These are phyloP conservation scores for Papilio machaon DNA, from an alignment of 1,140 invertebrate genomes.

Conservation along the genomic window DNA sequence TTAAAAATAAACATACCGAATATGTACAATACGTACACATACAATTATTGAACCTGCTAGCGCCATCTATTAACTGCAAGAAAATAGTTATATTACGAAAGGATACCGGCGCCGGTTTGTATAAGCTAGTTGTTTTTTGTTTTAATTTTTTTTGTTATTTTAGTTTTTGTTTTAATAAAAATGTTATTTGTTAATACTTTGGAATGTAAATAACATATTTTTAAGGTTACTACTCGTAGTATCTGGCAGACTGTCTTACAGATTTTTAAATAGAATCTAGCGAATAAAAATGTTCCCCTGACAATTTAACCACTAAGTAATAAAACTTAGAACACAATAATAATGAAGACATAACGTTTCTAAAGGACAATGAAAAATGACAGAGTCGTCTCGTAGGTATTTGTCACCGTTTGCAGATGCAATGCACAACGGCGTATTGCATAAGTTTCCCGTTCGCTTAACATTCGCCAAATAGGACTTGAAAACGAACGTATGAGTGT, in stretches of 20 bases:
- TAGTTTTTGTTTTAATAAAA: too few relatives aligned
- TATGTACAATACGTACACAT: too few relatives aligned
- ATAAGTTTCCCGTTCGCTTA: constrained; percentile 24
- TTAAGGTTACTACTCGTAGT: too few relatives aligned
- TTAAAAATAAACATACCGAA: too few relatives aligned
- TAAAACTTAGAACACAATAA: constrained; percentile 3
- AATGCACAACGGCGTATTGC: background rate
- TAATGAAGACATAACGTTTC: background rate
- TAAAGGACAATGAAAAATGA: background rate
- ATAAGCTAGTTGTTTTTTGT: too few relatives aligned
- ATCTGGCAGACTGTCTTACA: too few relatives aligned
- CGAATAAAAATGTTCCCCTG: too few relatives aligned
- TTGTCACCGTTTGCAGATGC: constrained; percentile 18
- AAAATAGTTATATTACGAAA: background rate
- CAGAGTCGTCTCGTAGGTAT: background rate
- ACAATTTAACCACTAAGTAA: background rate
- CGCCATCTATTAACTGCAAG: background rate
- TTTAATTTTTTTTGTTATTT: too few relatives aligned
- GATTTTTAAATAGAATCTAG: too few relatives aligned
- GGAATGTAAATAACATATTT: too few relatives aligned
- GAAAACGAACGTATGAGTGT: constrained; percentile 4
- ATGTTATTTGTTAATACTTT: too few relatives aligned
- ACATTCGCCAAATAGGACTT: constrained; percentile 24
- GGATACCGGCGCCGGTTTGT: too few relatives aligned
- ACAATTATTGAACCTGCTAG: background rate